Conservation (phyloP, 2,113 vertebrate genomes). For the Perca fluviatilis region DNA sequence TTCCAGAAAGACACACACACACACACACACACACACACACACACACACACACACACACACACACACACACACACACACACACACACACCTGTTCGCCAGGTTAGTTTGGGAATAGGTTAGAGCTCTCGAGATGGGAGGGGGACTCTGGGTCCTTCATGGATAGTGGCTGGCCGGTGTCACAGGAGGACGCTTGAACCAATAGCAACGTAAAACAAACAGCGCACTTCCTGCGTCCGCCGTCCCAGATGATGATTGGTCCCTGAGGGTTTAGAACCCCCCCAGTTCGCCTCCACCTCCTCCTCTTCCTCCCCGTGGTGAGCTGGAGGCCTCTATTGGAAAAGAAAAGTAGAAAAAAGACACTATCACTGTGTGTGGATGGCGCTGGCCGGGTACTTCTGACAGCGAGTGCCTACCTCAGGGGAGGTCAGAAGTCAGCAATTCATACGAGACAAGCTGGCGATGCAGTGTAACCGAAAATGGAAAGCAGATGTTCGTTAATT, state of each 20-base stretch:
- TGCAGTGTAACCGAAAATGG: constrained; percentile 95
- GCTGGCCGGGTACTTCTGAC: constrained; percentile 85
- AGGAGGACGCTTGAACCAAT: constrained; percentile 67
- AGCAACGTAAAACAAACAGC: constrained; percentile 35
- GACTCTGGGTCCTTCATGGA: constrained; percentile 61
- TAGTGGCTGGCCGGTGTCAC: constrained; percentile 45
- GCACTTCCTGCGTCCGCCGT: constrained; percentile 47
- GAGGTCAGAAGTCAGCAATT: constrained; percentile 96
- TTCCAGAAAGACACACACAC: constrained; percentile 38
- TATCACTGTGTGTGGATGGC: constrained; percentile 8
- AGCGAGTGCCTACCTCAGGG: constrained; percentile 86
- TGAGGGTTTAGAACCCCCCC: constrained; percentile 52
- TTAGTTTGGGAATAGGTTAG: constrained; percentile 74
- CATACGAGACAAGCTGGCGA: constrained; percentile 96
- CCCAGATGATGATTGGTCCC: constrained; percentile 72
- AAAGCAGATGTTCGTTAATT: constrained; percentile 99
- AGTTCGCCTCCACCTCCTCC: constrained; percentile 27
- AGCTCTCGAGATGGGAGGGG: constrained; percentile 69
- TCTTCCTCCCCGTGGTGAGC: constrained; percentile 57
- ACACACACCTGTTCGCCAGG: constrained; percentile 55
- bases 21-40: constrained; percentile 21
- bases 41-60: constrained; percentile 10
- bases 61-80: constrained; percentile 27
- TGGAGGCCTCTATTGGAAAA: constrained; percentile 38
- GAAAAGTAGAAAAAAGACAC: constrained; percentile 17